Evolutionary conservation across 2,797 vertebrate species (phyloP), one percentile per base, ranked within the genome.

Genomic region (Enteromius radiatus): DNA sequence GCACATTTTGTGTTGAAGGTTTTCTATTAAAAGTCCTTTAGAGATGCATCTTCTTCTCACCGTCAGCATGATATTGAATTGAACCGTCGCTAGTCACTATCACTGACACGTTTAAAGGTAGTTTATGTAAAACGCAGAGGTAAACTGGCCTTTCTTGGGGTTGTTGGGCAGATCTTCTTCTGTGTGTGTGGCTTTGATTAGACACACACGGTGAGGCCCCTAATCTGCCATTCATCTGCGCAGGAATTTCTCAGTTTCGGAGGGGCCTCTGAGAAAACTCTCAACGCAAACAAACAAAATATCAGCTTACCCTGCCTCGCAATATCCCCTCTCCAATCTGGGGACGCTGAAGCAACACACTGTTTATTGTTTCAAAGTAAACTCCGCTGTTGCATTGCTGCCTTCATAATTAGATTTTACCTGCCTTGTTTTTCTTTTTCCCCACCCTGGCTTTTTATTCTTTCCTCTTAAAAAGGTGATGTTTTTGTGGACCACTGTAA

Each of bases 301-400:
- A 93, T 96, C 93, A 85, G 91, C 94, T 96, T 95, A 95, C 94
- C 89, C 91, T 86, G 87, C 89, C 89, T 86, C 86, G 83, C 85
- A 84, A 82, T 88, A 88, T 87, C 82, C 84, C 77, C 81, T 84
- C 78, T 76, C 65, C 84, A 75, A 87, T 89, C 82, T 83, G 82
- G 84, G 80, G 82, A 88, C 74, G 85, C 83, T 87, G 82, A 76
- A 81, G 82, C 84, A 85, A 69, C 69, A 54, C 68, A 38, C 82
- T 94, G 92, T 95, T 95, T 95, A 94, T 95, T 95, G 91, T 95
- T 93, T 93, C 92, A 94, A 90, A 84, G 89, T 91, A 92, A 91
- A 91, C 93, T 91, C 89, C 76, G 84, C 91, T 87, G 89, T 92
- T 91, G 92, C 91, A 89, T 92, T 91, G 89, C 90, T 91, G 91